Base-by-base conservation (phyloP, 1,140 invertebrate genomes). In the Diorhabda sublineata region DNA sequence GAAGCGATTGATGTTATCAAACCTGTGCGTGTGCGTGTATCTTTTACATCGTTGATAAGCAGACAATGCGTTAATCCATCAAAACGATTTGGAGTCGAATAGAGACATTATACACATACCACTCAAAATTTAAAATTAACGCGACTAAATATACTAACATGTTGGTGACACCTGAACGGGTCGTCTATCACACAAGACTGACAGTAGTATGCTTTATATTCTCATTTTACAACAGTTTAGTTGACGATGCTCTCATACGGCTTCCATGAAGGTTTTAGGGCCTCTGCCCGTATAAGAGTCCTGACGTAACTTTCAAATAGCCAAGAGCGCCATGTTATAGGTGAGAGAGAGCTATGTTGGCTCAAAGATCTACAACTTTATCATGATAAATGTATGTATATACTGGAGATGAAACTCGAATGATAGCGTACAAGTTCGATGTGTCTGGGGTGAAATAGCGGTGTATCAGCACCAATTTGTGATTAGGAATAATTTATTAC, bases 201-300 rank as follows among this genome's bases (percentile, higher is more conserved):
- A 73, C 75, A 71, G 76, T 70, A 71, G 76, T 70, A 79, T 77
- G 75, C 73, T 79, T 79, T 79, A 79, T 79, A 77, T 75, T 75
- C 73, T 78, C 78, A 79, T 79, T 79, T 78, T 77, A 78, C 78
- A 79, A 73, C 74, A 73, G 65, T 73, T 73, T 70, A 73, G 65
- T 73, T 52, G 62, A 66, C 60, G 71, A 64, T 66, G 67, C 57
- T 67, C 57, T 26, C 26, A 64, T 73, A 52, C 67, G 59, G 71
- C 69, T 52, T 52, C 47, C 47, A 61, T 75, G 62, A 65, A 73
- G 68, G 65, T 73, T 76, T 76, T 74, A 69, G 71, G 71, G 66
- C 67, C 58, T 61, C 45, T 66, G 61, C 26, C 65, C 59, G 66
- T 62, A 11, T 66, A 11, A 69, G 63, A 62, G 56, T 70, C 68